Evolutionary conservation across 2,888 invertebrate genomes (phyloP).

Genomic region (Orchesellides sinensis): DNA sequence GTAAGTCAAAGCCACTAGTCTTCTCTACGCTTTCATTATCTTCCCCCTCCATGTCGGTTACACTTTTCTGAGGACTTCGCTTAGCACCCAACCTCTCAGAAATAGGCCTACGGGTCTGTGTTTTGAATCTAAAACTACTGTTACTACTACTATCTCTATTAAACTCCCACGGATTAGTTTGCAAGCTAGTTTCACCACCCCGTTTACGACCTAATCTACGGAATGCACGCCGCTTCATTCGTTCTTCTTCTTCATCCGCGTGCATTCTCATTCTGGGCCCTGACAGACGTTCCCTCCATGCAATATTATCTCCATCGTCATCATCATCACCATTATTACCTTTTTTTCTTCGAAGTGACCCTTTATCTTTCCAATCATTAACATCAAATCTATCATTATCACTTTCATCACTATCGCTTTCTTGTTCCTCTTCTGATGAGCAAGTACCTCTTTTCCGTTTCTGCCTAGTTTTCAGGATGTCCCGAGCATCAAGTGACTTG

Average conservation of each 20-base stretch:
- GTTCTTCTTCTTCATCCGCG: conserved; percentile 90
- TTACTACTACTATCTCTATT: conserved; percentile 44
- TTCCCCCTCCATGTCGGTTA: not conserved
- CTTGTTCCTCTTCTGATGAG: conserved; percentile 49
- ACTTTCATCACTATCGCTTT: conserved; percentile 49
- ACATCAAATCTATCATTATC: conserved; percentile 32
- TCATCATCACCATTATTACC: conserved; percentile 35
- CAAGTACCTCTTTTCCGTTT: conserved; percentile 53
- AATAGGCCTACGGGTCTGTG: conserved; percentile 34
- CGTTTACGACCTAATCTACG: conserved; percentile 51
- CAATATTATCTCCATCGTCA: conserved; percentile 62
- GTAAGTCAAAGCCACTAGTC: conserved; percentile 38
- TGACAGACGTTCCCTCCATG: conserved; percentile 79
- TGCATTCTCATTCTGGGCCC: conserved; percentile 89
- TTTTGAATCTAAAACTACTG: conserved; percentile 43
- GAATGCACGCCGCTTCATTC: conserved; percentile 76
- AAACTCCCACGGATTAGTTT: conserved; percentile 51
- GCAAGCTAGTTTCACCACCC: conserved; percentile 48
- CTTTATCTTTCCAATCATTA: conserved; percentile 52
- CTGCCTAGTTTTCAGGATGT: conserved; percentile 35
- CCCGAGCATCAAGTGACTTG: conserved; percentile 31
- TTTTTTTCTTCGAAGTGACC: conserved; percentile 34
- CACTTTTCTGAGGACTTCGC: not conserved
- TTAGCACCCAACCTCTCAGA: conserved; percentile 48
- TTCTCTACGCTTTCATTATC: not conserved